phyloP scores from a whole-genome alignment of 1,140 invertebrate genomes.

The Drosophila mojavensis region DNA sequence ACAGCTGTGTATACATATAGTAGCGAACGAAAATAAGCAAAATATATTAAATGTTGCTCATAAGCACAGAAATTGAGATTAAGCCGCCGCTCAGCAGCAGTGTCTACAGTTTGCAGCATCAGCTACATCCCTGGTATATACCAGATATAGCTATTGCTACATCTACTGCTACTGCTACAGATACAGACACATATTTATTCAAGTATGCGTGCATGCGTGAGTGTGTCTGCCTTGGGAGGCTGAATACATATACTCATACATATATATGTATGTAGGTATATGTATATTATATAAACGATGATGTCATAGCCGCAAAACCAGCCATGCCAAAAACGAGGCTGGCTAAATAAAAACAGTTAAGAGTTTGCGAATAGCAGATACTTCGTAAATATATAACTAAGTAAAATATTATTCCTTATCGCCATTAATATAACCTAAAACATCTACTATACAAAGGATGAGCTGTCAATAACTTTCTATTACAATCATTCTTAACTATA shows the following conservation, averaged over 20 bases:
- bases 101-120: slow-evolving; percentile 7
- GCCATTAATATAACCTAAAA: too few relatives aligned
- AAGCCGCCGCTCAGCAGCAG: slow-evolving; percentile 19
- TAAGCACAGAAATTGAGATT: slow-evolving; percentile 39
- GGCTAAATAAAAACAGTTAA: not conserved
- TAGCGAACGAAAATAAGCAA: slow-evolving; percentile 21
- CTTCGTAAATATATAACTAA: not conserved
- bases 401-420: too few relatives aligned
- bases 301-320: slow-evolving; percentile 34
- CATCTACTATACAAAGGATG: too few relatives aligned
- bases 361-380: not conserved
- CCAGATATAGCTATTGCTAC: not conserved
- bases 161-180: slow-evolving; percentile 10
- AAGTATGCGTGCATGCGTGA: not conserved
- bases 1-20: slow-evolving; percentile 1
- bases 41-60: slow-evolving; percentile 7
- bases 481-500: too few relatives aligned
- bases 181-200: slow-evolving; percentile 7
- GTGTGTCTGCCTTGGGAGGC: slow-evolving; percentile 20
- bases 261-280: slow-evolving; percentile 6
- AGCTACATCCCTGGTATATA: not conserved
- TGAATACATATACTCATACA: slow-evolving; percentile 17
- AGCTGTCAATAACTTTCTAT: too few relatives aligned
- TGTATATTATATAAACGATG: slow-evolving; percentile 38
- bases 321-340: slow-evolving; percentile 25